Base-by-base conservation (phyloP, 2,888 invertebrate species). In the Athalia rosae region DNA sequence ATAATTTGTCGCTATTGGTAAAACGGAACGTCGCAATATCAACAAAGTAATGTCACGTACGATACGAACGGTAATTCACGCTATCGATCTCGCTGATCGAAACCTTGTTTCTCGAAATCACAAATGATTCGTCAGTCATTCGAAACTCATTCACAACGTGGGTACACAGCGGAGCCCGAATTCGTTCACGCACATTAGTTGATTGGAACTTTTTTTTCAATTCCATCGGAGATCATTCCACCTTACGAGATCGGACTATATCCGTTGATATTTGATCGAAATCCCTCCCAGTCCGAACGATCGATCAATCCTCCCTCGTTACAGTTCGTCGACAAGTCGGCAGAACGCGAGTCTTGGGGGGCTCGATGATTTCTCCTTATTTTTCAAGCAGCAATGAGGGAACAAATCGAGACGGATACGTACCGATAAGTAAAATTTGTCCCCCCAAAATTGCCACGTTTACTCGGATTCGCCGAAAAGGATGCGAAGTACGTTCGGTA, bases 221-320 rank as follows among this genome's bases (percentile, higher is more conserved):
- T 15, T 13, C 61, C 45, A 15, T 58, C 58, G 9, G 71, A n/a
- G n/a, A n/a, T n/a, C n/a, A n/a, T n/a, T 9, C n/a, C 9, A 58
- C n/a, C 58, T 56, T 56, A n/a, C 71, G 56, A 56, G 71, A 71
- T 71, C 71, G 45, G 15, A 71, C 71, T 58, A 71, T 71, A 71
- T 71, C 71, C 43, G 58, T 71, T 71, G 43, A 43, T 76, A 76
- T 61, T 76, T 76, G 63, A 76, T 76, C 63, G 67, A 77, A 61
- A 67, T 47, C 41, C 59, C 62, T 63, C 62, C 28, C 28, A 62
- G 50, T 66, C 59, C 69, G 15, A 74, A 45, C 74, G 73, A 77
- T 77, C 73, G 28, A 74, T 77, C 77, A 64, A 73, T 77, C 47
- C 50, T 59, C 50, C 62, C 77, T 53, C 50, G 45, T 61, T 61